Evolutionary conservation across 1,140 invertebrate species (phyloP).

Genomic region (Triops cancriformis): DNA sequence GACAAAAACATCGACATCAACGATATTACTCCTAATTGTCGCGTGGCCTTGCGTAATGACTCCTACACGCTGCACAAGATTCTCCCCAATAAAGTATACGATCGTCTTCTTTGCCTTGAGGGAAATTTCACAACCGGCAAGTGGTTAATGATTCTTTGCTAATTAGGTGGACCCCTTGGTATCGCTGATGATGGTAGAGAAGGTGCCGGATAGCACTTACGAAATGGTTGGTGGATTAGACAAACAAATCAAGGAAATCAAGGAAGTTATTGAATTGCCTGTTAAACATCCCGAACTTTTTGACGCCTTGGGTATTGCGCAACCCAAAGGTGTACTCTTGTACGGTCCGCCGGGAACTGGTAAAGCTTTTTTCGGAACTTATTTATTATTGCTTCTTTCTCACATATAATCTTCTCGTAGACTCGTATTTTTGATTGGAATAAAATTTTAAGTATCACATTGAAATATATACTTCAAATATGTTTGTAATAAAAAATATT

Average conservation of each 20-base stretch:
- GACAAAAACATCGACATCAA: conserved; percentile 99
- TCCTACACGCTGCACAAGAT: conserved; percentile 99
- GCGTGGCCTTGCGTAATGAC: conserved; percentile 96
- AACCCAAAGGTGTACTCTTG: conserved; percentile 95
- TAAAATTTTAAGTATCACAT: too few relatives aligned
- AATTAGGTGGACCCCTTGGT: conserved; percentile 91
- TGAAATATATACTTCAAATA: too few relatives aligned
- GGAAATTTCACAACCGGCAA: conserved; percentile 19
- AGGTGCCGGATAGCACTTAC: conserved; percentile 98
- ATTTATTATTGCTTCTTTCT: too few relatives aligned
- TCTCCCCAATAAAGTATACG: conserved; percentile 82
- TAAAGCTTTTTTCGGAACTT: conserved; percentile 26
- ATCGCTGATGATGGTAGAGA: conserved; percentile 99
- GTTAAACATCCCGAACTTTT: conserved; percentile 99
- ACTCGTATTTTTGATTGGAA: too few relatives aligned
- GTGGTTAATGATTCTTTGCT: conserved; percentile 21
- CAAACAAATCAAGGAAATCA: conserved; percentile 99
- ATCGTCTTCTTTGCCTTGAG: not conserved
- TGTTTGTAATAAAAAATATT: too few relatives aligned
- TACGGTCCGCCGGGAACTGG: conserved; percentile 96
- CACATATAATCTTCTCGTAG: too few relatives aligned
- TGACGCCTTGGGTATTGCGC: conserved; percentile 97
- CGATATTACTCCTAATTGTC: conserved; percentile 93
- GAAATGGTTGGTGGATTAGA: conserved; percentile 99
- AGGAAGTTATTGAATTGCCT: conserved; percentile 98